Conservation (phyloP, 2,797 vertebrate species). For the Megaceryle alcyon region DNA sequence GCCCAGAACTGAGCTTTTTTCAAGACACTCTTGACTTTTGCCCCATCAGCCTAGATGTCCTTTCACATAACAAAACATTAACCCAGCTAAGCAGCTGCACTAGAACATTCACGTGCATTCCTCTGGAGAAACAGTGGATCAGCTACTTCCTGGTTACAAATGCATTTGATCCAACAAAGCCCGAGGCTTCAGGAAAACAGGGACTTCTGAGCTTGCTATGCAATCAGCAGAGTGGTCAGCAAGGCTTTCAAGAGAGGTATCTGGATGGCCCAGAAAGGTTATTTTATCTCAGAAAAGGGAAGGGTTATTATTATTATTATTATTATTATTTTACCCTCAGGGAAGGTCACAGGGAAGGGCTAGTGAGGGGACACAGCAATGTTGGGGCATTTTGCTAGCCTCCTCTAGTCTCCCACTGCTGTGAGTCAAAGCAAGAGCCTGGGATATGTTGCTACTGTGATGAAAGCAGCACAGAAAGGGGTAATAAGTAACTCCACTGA, state of each 20-base stretch:
- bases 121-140: not conserved
- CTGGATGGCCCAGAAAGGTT: not conserved
- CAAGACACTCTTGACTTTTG: not conserved
- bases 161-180: not conserved
- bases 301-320: too few relatives aligned
- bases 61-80: not conserved
- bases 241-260: not conserved
- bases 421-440: not conserved
- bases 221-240: not conserved
- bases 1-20: not conserved
- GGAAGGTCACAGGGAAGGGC: not conserved
- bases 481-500: not conserved
- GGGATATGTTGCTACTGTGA: too few relatives aligned
- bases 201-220: not conserved
- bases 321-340: not conserved
- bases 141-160: not conserved
- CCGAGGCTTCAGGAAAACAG: not conserved
- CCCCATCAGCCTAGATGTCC: not conserved
- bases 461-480: accelerated
- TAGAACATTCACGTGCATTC: not conserved
- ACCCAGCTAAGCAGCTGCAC: not conserved
- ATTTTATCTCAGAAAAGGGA: not conserved
- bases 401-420: not conserved
- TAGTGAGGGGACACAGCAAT: not conserved
- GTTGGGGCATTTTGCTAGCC: not conserved